Evolutionary conservation across 1,140 invertebrate genomes (phyloP), one percentile per base, ranked within the genome.

Genomic region (Hyles euphorbiae): DNA sequence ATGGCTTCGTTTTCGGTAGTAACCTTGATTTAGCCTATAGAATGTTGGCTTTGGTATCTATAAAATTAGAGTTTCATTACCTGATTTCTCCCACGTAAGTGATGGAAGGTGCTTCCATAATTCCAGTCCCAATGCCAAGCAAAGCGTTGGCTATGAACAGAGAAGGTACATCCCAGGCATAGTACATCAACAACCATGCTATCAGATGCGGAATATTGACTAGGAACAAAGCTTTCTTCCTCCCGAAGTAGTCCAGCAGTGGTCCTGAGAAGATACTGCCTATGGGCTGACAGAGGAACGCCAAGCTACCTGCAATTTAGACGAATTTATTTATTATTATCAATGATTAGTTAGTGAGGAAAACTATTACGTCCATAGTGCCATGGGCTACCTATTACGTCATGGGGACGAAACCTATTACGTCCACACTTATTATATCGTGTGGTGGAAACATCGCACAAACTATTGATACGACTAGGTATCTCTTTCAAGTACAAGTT

Each of bases 261-360:
- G 90, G 90, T 2, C 94, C 94, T 5, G 93, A 94, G n/a, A 92
- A 81, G 22, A 94, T 71, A 67, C 94, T 94, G 10, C 94, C 94
- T 1, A 95, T 59, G 0, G 94, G 94, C 47, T 94, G 93, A 34
- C 92, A 91, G 48, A 95, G 92, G 53, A 93, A 89, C 62, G 93
- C 93, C 61, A 95, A 91, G 56, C 93, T 94, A 60, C 94, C 94
- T 95, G 76, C 34, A 87, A 87, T 65, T 22, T 44, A 9, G 5
- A 48, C 4, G 36, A 22, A 22, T 22, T 22, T 22, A 22, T 22
- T 22, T 22, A 22, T 22, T 22, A 22, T 22, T 22, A 22, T 22
- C 22, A 22, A 22, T 22, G 22, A 22, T 22, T 22, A 22, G 22
- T 22, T 22, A 22, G 22, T 22, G 22, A 22, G 22, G 22, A 22